Evolutionary conservation across 2,888 invertebrate species (phyloP).

Genomic region (Unio delphinus): DNA sequence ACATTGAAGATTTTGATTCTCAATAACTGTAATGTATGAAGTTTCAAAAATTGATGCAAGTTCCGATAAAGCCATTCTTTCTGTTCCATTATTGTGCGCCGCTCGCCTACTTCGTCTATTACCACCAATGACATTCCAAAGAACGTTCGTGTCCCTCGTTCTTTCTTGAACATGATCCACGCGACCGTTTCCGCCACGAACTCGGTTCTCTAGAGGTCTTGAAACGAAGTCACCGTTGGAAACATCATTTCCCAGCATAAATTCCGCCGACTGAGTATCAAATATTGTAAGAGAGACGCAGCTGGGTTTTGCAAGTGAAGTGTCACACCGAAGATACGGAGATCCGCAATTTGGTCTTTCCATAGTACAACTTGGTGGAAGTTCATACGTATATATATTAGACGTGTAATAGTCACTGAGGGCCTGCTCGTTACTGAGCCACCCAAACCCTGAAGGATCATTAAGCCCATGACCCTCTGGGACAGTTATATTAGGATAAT

Average conservation of each 20-base stretch:
- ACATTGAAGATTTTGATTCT: slow-evolving; percentile 16
- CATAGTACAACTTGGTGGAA: slow-evolving; percentile 36
- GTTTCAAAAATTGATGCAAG: background rate
- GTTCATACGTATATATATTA: slow-evolving; percentile 42
- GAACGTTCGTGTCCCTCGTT: too few relatives aligned
- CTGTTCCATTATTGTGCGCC: too few relatives aligned
- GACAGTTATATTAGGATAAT: slow-evolving; percentile 30
- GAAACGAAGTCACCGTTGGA: slow-evolving; percentile 24
- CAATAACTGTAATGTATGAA: background rate
- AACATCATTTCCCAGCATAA: too few relatives aligned
- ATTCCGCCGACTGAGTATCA: slow-evolving; percentile 10
- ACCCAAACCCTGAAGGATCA: slow-evolving; percentile 36
- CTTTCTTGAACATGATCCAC: too few relatives aligned
- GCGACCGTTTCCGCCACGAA: background rate
- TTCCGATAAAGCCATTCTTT: too few relatives aligned
- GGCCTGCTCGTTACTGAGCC: slow-evolving; percentile 32
- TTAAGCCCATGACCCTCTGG: slow-evolving; percentile 32
- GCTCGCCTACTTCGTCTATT: too few relatives aligned
- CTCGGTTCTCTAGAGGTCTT: slow-evolving; percentile 24
- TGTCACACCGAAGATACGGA: slow-evolving; percentile 35
- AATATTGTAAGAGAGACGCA: slow-evolving; percentile 45
- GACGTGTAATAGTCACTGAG: slow-evolving; percentile 43
- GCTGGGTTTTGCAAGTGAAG: slow-evolving; percentile 25
- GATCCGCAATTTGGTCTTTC: slow-evolving; percentile 34
- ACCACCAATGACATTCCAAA: too few relatives aligned